Conservation (phyloP, 2,113 vertebrate genomes). For the Anolis sagrei region DNA sequence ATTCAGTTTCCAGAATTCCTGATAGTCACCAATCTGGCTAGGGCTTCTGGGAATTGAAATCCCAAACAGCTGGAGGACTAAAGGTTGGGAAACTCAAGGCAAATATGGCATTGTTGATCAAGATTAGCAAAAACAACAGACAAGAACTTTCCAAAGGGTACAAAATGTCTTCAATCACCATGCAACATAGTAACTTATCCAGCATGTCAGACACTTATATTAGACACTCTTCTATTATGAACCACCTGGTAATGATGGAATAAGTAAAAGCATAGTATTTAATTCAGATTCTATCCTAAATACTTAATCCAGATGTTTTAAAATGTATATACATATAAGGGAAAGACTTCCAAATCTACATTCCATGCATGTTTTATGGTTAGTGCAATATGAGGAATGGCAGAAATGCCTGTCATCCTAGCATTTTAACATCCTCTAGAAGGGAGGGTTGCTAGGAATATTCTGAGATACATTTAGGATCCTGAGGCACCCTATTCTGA, state of each 20-base stretch:
- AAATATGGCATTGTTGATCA: neutral
- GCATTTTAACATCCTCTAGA: neutral
- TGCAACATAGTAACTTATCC: neutral
- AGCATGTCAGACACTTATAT: neutral
- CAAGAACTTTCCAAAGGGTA: neutral
- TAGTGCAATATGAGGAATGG: neutral
- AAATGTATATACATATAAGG: neutral
- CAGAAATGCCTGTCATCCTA: neutral
- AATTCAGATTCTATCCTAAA: slow-evolving; percentile 7
- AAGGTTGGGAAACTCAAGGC: neutral
- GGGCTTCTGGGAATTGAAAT: too few relatives aligned
- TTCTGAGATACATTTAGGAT: neutral
- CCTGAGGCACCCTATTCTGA: too few relatives aligned
- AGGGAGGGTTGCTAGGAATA: slow-evolving; percentile 3
- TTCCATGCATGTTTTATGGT: slow-evolving; percentile 16
- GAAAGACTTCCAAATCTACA: neutral
- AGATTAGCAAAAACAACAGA: neutral
- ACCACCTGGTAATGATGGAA: neutral
- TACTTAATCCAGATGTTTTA: slow-evolving; percentile 1
- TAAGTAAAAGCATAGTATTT: neutral
- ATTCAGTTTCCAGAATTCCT: too few relatives aligned
- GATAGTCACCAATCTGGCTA: too few relatives aligned
- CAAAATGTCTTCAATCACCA: neutral
- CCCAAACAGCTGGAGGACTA: too few relatives aligned
- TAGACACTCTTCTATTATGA: neutral